Conservation (phyloP, 1,140 invertebrate species). For the Drosophila tristis region DNA sequence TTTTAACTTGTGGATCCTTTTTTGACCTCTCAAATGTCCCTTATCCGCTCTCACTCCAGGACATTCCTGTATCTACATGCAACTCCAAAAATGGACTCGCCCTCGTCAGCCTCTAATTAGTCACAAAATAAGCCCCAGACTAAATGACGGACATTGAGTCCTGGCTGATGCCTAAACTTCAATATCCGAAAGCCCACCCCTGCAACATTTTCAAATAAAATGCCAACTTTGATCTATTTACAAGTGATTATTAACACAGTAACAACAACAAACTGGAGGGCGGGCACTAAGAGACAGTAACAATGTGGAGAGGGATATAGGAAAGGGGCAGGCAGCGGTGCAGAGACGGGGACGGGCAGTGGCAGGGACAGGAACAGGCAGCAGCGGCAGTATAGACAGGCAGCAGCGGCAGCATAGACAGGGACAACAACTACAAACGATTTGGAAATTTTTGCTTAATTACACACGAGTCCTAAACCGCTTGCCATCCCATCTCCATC, state of each 20-base stretch:
- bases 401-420: background rate
- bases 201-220: conserved; percentile 57
- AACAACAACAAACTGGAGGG: conserved; percentile 18
- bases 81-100: conserved; percentile 51
- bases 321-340: too few species aligned
- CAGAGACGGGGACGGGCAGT: too few species aligned
- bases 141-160: conserved; percentile 21
- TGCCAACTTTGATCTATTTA: conserved; percentile 79
- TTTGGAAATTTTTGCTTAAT: conserved; percentile 76
- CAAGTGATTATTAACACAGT: conserved; percentile 72
- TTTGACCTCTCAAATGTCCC: background rate
- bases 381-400: too few species aligned
- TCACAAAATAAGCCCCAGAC: conserved; percentile 68
- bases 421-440: conserved; percentile 57
- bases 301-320: too few species aligned
- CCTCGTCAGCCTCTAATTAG: conserved; percentile 65
- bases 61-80: background rate
- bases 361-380: too few species aligned
- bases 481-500: background rate
- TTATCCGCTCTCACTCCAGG: too few species aligned
- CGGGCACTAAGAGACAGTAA: background rate
- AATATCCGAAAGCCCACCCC: conserved; percentile 11
- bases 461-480: conserved; percentile 59
- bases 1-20: background rate
- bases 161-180: conserved; percentile 13